phyloP scores from a whole-genome alignment of 2,113 vertebrate genomes.

The Phodopus roborovskii region DNA sequence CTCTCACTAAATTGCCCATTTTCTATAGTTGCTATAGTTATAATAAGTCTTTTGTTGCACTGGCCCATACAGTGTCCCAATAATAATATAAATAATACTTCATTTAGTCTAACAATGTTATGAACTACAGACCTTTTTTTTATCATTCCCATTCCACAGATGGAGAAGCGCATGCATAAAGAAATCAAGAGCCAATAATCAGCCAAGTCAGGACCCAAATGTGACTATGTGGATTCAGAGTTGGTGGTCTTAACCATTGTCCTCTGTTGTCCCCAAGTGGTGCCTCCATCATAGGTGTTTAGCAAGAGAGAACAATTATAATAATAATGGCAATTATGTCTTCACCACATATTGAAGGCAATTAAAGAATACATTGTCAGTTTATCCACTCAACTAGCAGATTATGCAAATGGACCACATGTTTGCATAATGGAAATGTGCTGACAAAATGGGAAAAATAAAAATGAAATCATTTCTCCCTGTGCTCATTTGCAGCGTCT shows the following conservation, averaged over 20 bases:
- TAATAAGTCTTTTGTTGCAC: not conserved
- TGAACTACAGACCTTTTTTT: not conserved
- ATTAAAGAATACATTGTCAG: conserved; percentile 55
- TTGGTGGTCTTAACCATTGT: not conserved
- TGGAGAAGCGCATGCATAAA: not conserved
- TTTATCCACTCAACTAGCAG: conserved; percentile 64
- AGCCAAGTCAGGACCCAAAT: not conserved
- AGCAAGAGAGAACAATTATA: conserved; percentile 61
- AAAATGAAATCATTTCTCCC: conserved; percentile 48
- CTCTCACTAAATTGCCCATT: not conserved
- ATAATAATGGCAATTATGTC: conserved; percentile 54
- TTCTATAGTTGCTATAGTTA: not conserved
- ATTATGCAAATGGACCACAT: conserved; percentile 65
- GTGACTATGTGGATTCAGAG: not conserved
- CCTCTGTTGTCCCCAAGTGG: not conserved
- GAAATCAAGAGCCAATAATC: not conserved
- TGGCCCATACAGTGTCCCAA: not conserved
- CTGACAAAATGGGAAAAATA: conserved; percentile 62
- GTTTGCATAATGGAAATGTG: conserved; percentile 55
- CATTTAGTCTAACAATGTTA: not conserved
- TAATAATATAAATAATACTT: not conserved
- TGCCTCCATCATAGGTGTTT: not conserved
- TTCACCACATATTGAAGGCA: conserved; percentile 51
- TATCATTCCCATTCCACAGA: not conserved
- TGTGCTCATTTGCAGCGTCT: not conserved